Evolutionary conservation across 1,140 invertebrate genomes (phyloP).

Genomic region (Papilio dardanus): DNA sequence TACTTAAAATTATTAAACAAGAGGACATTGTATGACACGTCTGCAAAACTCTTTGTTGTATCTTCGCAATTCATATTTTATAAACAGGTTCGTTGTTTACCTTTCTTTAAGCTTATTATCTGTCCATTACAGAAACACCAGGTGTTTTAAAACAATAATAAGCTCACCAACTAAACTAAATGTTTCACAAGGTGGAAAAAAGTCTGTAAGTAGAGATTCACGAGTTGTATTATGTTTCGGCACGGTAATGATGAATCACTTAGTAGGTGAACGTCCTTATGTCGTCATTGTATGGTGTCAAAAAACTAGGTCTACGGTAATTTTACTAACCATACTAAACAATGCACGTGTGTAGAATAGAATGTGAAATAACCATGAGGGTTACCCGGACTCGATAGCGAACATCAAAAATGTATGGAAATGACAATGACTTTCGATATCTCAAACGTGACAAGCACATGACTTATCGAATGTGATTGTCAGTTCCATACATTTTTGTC

Average conservation of each 20-base stretch:
- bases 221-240: background rate
- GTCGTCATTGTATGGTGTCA: background rate
- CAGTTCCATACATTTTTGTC: no score
- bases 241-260: background rate
- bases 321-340: conserved; percentile 1
- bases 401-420: no score
- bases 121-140: background rate
- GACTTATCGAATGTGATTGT: no score
- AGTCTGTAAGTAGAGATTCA: background rate
- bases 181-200: background rate
- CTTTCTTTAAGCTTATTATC: background rate
- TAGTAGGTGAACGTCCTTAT: background rate
- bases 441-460: no score
- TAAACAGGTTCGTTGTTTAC: background rate
- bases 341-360: background rate
- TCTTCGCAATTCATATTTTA: background rate
- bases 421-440: no score
- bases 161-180: background rate
- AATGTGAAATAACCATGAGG: background rate
- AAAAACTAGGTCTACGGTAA: conserved; percentile 19
- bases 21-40: conserved; percentile 1
- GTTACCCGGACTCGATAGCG: no score
- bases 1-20: background rate
- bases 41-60: background rate
- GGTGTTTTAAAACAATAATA: background rate